Evolutionary conservation across 2,888 invertebrate species (phyloP).

Genomic region (Campaea margaritaria): DNA sequence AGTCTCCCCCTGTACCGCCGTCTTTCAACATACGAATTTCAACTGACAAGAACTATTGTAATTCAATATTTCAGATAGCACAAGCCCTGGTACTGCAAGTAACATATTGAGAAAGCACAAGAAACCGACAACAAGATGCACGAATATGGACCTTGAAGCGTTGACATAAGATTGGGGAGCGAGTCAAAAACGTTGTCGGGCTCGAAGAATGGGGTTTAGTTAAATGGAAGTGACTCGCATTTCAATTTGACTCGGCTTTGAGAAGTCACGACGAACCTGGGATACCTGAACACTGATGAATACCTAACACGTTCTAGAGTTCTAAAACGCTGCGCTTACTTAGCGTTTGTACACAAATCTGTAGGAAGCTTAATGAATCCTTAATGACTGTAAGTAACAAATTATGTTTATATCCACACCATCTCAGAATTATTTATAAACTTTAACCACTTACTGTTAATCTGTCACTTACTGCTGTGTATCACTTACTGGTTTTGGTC

Average conservation of each 20-base stretch:
- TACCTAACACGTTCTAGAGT: no score
- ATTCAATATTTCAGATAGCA: slow-evolving; percentile 49
- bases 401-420: no score
- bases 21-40: slow-evolving; percentile 35
- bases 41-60: slow-evolving; percentile 46
- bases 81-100: slow-evolving; percentile 26
- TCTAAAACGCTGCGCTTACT: no score
- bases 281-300: neutral
- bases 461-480: no score
- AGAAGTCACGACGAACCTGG: slow-evolving; percentile 16
- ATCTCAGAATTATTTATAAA: no score
- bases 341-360: no score
- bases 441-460: no score
- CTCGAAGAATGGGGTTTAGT: slow-evolving; percentile 8
- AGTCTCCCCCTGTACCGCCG: slow-evolving; percentile 21
- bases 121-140: slow-evolving; percentile 12
- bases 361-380: no score
- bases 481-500: no score
- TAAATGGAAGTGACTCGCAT: slow-evolving; percentile 30
- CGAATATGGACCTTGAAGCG: slow-evolving; percentile 22
- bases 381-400: no score
- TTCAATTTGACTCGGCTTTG: slow-evolving; percentile 16
- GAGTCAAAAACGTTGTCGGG: neutral
- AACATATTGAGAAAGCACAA: slow-evolving; percentile 30
- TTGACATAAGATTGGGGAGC: slow-evolving; percentile 8